Conservation (phyloP, 92 coral and sea anemone species). For the Umimayanthus chanpuru region DNA sequence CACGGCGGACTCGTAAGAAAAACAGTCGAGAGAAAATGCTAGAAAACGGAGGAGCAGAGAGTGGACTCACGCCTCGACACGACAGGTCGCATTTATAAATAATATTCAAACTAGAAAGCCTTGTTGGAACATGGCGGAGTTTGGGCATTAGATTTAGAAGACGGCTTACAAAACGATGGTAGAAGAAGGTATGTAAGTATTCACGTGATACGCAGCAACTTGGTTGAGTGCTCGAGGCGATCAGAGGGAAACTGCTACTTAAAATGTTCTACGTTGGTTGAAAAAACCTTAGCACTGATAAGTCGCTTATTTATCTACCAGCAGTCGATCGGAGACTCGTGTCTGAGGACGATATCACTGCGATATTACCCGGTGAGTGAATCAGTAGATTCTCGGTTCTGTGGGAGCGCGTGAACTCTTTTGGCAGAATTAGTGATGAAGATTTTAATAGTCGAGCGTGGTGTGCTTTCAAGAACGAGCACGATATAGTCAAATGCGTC, state of each 20-base stretch:
- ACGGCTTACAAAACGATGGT: background rate
- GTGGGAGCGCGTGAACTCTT: background rate
- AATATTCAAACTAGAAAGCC: background rate
- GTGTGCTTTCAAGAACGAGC: background rate
- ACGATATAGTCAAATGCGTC: background rate
- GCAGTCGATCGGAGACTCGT: background rate
- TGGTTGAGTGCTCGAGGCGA: background rate
- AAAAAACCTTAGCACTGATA: slow-evolving; percentile 3
- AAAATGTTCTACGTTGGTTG: slow-evolving; percentile 5
- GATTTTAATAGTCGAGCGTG: background rate
- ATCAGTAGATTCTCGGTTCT: background rate
- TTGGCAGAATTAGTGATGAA: background rate
- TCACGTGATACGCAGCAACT: background rate
- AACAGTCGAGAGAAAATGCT: background rate
- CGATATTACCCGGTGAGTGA: slow-evolving; percentile 8
- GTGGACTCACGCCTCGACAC: background rate
- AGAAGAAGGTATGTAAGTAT: background rate
- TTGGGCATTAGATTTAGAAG: background rate
- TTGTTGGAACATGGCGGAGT: background rate
- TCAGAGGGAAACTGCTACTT: background rate
- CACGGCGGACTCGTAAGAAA: background rate
- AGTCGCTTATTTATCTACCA: background rate
- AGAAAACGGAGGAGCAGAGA: background rate
- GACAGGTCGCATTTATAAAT: background rate
- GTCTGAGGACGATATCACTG: background rate